phyloP scores from a whole-genome alignment of 2,797 vertebrate genomes.

The Dicrostonyx torquatus region DNA sequence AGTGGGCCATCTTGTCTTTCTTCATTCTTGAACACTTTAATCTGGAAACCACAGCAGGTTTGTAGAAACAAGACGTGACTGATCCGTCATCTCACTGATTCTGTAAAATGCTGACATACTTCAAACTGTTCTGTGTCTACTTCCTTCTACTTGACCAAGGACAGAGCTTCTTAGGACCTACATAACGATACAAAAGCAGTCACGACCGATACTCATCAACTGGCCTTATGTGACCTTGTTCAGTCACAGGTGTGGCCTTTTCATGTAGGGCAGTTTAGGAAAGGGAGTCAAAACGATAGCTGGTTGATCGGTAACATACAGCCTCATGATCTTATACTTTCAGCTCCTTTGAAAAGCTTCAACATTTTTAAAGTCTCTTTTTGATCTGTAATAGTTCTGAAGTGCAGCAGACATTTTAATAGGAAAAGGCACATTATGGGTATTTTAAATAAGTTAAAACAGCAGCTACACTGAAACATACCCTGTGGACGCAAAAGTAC shows the following conservation, averaged over 20 bases:
- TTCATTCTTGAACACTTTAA: constrained; percentile 27
- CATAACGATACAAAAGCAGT: not conserved
- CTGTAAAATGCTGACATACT: not conserved
- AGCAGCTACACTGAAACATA: constrained; percentile 28
- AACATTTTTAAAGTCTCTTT: not conserved
- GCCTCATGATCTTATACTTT: not conserved
- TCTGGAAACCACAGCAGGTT: not conserved
- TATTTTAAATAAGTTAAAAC: constrained; percentile 55
- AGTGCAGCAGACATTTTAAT: not conserved
- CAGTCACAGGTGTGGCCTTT: not conserved
- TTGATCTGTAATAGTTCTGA: constrained; percentile 36
- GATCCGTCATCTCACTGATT: not conserved
- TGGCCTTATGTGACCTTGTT: not conserved
- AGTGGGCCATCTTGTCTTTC: not conserved
- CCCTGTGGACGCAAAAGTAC: constrained; percentile 8
- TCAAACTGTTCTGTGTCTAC: not conserved
- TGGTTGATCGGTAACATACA: not conserved
- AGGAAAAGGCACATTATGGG: not conserved
- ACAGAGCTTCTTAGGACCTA: not conserved
- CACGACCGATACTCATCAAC: not conserved
- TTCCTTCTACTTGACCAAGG: not conserved
- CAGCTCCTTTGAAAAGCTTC: not conserved
- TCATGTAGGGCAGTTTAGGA: not conserved
- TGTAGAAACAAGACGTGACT: not conserved
- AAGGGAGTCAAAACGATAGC: constrained; percentile 23